Conservation (phyloP, 2,797 vertebrate species). For the Peromyscus eremicus region DNA sequence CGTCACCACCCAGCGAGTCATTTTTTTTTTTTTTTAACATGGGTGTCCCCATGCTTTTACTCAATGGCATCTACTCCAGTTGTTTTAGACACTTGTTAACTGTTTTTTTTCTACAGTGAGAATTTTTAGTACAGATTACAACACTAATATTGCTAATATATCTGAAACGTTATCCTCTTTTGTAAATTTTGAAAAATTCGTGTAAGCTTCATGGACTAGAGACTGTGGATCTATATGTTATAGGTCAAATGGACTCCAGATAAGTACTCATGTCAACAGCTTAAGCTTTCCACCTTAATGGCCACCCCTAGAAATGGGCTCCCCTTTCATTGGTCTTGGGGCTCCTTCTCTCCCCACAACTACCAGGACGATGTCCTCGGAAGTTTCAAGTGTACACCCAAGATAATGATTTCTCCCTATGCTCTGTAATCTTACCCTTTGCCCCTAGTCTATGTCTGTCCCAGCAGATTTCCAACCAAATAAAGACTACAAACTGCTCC, state of each 20-base stretch:
- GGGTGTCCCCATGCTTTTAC: background rate
- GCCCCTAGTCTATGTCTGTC: background rate
- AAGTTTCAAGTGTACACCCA: background rate
- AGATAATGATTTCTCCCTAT: background rate
- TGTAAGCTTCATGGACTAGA: background rate
- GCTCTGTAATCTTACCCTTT: background rate
- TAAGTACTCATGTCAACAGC: background rate
- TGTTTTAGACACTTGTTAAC: background rate
- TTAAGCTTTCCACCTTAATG: background rate
- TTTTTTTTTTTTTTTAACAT: no score
- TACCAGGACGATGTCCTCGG: background rate
- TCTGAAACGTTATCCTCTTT: background rate
- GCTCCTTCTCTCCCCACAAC: background rate
- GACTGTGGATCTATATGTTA: background rate
- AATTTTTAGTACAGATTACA: background rate
- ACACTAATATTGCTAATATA: background rate
- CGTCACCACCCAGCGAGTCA: no score
- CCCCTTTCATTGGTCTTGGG: background rate
- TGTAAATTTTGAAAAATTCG: background rate
- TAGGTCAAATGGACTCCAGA: background rate
- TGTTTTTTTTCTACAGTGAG: background rate
- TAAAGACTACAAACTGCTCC: background rate
- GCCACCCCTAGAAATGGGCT: background rate
- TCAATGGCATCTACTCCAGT: background rate
- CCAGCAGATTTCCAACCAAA: background rate